Percentiles rank a stretch among this genome's conserved stretches.
Conservation (phyloP, 2,113 vertebrate species). For the Gila orcuttii region DNA sequence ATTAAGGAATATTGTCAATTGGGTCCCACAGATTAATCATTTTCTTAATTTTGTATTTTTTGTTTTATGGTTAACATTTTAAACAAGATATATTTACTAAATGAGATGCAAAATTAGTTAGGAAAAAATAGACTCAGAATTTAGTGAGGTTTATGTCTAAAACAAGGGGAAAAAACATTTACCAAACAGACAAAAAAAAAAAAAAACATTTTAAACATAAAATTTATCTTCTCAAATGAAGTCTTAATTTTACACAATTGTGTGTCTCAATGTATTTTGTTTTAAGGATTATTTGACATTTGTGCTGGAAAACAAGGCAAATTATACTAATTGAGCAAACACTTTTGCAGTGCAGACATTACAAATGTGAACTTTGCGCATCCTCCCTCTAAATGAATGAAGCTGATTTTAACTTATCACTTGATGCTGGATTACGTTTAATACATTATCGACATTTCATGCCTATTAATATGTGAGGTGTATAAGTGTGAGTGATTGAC, state of each 20-base stretch:
- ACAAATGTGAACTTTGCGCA: not conserved
- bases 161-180: not conserved
- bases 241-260: not conserved
- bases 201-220: not conserved
- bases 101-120: not conserved
- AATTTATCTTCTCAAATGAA: not conserved
- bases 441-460: slow-evolving; percentile 28
- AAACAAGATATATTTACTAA: not conserved
- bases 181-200: not conserved
- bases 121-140: not conserved
- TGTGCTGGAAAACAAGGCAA: not conserved
- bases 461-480: slow-evolving; percentile 49
- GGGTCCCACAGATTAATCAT: not conserved
- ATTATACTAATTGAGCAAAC: too few species aligned
- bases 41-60: not conserved
- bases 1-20: not conserved
- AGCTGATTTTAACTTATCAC: not conserved
- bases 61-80: not conserved
- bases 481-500: slow-evolving; percentile 47
- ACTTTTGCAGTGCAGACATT: not conserved
- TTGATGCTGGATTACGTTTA: slow-evolving; percentile 6
- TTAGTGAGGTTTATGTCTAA: not conserved
- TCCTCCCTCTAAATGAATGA: not conserved
- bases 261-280: not conserved
- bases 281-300: not conserved